These are phyloP conservation scores for Pterostichus niger DNA, from an alignment of 2,888 invertebrate species.

Conservation along the genomic window DNA sequence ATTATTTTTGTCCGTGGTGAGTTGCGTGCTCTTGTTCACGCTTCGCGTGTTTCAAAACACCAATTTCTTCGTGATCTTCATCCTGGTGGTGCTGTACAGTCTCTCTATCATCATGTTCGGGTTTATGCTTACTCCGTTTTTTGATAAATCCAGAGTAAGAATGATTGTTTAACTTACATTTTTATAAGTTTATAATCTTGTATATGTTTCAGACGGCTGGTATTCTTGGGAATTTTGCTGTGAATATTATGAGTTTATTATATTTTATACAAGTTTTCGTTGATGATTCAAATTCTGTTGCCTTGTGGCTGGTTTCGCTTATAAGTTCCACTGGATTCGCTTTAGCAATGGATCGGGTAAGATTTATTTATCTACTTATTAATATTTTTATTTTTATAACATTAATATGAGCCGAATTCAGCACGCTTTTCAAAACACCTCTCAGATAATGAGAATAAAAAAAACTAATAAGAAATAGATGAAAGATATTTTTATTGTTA, in stretches of 20 bases:
- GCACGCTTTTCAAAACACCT: too few relatives aligned
- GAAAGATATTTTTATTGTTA: too few relatives aligned
- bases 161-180: constrained; percentile 66
- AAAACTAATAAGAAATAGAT: too few relatives aligned
- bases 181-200: not conserved
- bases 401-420: too few relatives aligned
- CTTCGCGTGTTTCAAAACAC: constrained; percentile 89
- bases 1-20: constrained; percentile 84
- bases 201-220: constrained; percentile 84
- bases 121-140: constrained; percentile 92
- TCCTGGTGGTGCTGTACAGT: constrained; percentile 88
- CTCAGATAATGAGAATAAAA: too few relatives aligned
- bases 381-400: too few relatives aligned
- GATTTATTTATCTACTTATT: constrained; percentile 31
- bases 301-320: constrained; percentile 88
- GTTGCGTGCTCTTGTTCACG: constrained; percentile 85
- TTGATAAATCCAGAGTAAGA: constrained; percentile 89
- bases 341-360: constrained; percentile 90
- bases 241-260: constrained; percentile 87
- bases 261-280: constrained; percentile 91
- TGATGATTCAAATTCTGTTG: constrained; percentile 83
- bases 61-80: constrained; percentile 87
- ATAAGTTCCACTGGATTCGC: constrained; percentile 91
- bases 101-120: constrained; percentile 90
- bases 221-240: constrained; percentile 87